Evolutionary conservation across 92 coral and sea anemone species (phyloP), one percentile per base, ranked within the genome.

Genomic region (Anthopleura xanthogrammica): DNA sequence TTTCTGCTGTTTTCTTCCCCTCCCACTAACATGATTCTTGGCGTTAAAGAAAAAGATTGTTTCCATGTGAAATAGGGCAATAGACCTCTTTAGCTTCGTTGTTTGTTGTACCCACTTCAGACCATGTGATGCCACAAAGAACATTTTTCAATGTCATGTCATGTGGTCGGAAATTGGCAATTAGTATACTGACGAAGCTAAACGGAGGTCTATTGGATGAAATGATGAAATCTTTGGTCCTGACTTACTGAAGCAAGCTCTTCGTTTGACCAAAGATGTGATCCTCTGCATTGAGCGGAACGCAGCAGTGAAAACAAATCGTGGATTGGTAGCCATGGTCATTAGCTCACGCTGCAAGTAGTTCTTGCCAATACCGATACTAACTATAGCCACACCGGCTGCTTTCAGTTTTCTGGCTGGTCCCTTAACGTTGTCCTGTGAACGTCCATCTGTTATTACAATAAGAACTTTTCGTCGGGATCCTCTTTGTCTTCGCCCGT

Each of bases 371-470:
- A 82, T 77, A 19, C 93, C 93, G 64, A 90, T 68, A 58, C 83
- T 12, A 24, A 90, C 70, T 8, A 90, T 78, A 14, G 52, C 73
- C 9, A 85, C 87, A 3, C 91, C 89, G 12, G 66, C 81, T 12
- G 72, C 75, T 76, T 86, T 89, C 58, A 90, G 60, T 29, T n/a
- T 52, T 76, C 72, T 60, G 12, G 89, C 86, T 39, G 88, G 86
- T 72, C 41, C 40, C n/a, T 52, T 77, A 68, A 87, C 89, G 20
- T 48, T 68, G 46, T 87, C 93, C 17, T 43, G 29, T 73, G 93
- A 87, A 56, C 86, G 86, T 23, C 88, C 89, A 54, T 90, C 88
- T 4, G 93, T 87, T 75, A 90, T 58, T 39, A 90, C 84, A 77
- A 87, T 19, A 23, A 90, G 86, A 0, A 85, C 77, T 40, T 54